Base-by-base conservation (phyloP, 2,888 invertebrate genomes). In the Lymantria dispar region DNA sequence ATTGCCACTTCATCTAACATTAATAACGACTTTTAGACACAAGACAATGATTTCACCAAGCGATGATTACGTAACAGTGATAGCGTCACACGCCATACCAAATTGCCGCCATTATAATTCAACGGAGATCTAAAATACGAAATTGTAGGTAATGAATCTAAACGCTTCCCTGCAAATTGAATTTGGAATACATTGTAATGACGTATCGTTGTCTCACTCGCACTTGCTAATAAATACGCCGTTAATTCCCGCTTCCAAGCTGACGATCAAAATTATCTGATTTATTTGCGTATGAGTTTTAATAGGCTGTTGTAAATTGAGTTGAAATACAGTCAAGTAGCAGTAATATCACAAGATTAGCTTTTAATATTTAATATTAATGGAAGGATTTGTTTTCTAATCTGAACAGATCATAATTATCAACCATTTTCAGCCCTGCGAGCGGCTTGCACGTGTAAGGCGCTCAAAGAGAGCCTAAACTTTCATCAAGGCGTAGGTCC, bases 101-200 rank as follows among this genome's bases (percentile, higher is more conserved):
- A 84, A 85, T 83, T 80, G 79, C 71, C 72, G 63, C 73, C 80
- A 83, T 85, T 83, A 82, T 77, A 74, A 77, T 80, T 78, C 71
- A 70, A 68, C 70, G 68, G 62, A 68, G 72, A 70, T 75, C 72
- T 74, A 65, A 71, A 78, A 79, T 74, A 75, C 70, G 70, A 76
- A 79, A 79, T 80, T 78, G 77, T 72, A 55, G 59, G 73, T 68
- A 73, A 76, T 75, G 76, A 74, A 74, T 72, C 66, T 71, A 64
- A 68, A 60, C 60, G 69, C 61, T 22, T 64, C 58, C 63, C 58
- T 56, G 60, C 64, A 68, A 72, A 75, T 74, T 70, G 69, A 72
- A 72, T 76, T 75, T 68, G 54, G 47, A 67, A 64, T 70, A 72
- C 66, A 66, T 60, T 62, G 64, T 70, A 64, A 70, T 68, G 65